Base-by-base conservation (phyloP, 2,797 vertebrate species). In the Cynodonichthys magdalenae region DNA sequence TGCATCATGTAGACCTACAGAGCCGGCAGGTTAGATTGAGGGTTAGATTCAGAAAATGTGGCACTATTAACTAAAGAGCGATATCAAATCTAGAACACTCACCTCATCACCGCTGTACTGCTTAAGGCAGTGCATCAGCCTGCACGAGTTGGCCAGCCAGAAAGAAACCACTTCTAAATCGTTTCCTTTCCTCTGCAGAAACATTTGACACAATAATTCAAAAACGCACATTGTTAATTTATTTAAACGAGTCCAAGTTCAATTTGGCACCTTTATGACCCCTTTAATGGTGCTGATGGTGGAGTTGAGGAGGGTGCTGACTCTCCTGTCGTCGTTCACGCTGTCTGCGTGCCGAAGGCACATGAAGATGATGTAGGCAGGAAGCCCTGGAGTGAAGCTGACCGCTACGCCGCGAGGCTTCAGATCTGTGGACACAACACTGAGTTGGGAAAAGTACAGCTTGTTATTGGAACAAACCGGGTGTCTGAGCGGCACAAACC, bases 31-130 rank as follows among this genome's bases (percentile, higher is more conserved):
- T 57, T 7, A 3, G 3, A 24, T 4, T 6, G 5, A 41, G 19
- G 1, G 45, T 78, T 71, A 66, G 55, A 19, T 42, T 11, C 19
- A 17, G 15, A 7, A 41, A 12, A 46, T 4, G 5, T 10, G 34
- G 41, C 59, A 49, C 29, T 52, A 8, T 34, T 36, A 44, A 18
- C 1, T 6, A 7, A n/a, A 36, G 11, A 36, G 27, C 3, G 11
- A 12, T 18, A 45, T 56, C 50, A 56, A 15, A 34, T 17, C 53
- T 19, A 15, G 47, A 8, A 15, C 17, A 15, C 86, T 90, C 66
- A 95, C 98, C 94, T 97, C 95, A 67, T 98, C 97, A 74, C 98
- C 98, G 8, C 97, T 99, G 74, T 99, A 99, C 71, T 99, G 97
- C 87, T 96, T 99, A 74, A 99, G 85, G 70, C 96, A 99, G 89